These are phyloP conservation scores for Junonia oenone DNA, from an alignment of 2,888 invertebrate species.

Conservation along the genomic window DNA sequence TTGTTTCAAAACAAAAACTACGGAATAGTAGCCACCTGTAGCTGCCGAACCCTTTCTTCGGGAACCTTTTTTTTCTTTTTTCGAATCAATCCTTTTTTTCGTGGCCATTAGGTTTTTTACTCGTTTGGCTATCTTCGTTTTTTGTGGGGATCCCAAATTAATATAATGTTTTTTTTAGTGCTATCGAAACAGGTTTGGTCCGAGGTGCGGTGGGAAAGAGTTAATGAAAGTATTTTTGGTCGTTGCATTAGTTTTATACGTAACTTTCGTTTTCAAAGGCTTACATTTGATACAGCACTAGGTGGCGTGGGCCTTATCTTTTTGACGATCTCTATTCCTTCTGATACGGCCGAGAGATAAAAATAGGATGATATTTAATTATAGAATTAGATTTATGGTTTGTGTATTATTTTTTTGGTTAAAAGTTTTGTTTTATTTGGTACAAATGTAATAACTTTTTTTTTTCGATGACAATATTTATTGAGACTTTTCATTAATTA, in stretches of 20 bases:
- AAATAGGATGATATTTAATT: constrained; percentile 13
- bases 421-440: not conserved
- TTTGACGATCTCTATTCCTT: constrained; percentile 14
- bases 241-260: constrained; percentile 45
- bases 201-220: constrained; percentile 60
- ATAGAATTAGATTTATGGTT: constrained; percentile 8
- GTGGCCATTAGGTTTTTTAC: constrained; percentile 75
- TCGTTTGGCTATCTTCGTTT: constrained; percentile 66
- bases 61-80: constrained; percentile 40
- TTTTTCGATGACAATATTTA: not conserved
- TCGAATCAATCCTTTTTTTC: constrained; percentile 67
- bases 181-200: constrained; percentile 61
- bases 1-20: constrained; percentile 22
- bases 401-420: not conserved
- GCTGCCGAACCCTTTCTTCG: constrained; percentile 62
- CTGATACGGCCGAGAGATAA: not conserved
- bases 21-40: constrained; percentile 57
- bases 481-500: too few species aligned
- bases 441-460: too few species aligned
- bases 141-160: constrained; percentile 78
- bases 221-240: constrained; percentile 72
- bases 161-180: constrained; percentile 67
- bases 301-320: constrained; percentile 7
- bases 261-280: constrained; percentile 64
- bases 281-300: not conserved